These are phyloP conservation scores for Syritta pipiens DNA, from an alignment of 2,888 invertebrate genomes.

Conservation along the genomic window DNA sequence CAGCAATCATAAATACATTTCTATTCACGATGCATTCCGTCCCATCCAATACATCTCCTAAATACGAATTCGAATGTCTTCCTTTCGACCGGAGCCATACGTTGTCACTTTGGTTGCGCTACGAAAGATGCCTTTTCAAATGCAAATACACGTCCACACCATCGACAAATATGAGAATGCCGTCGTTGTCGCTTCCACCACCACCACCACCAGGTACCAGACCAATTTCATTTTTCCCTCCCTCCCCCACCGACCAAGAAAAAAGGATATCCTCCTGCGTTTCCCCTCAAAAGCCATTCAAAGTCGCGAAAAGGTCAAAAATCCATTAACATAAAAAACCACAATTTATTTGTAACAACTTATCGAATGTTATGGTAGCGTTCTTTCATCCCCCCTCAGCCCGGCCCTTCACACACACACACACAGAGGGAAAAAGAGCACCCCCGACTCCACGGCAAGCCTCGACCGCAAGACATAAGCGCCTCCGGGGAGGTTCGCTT, in stretches of 20 bases:
- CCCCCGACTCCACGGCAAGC: background rate
- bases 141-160: background rate
- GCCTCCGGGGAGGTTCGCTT: slow-evolving; percentile 40
- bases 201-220: slow-evolving; percentile 3
- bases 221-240: background rate
- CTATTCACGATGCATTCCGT: background rate
- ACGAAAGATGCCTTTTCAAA: background rate
- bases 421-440: too few relatives aligned
- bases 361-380: slow-evolving; percentile 57
- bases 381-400: background rate
- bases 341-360: slow-evolving; percentile 66
- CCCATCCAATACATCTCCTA: background rate
- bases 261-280: too few relatives aligned
- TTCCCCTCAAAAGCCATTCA: slow-evolving; percentile 42
- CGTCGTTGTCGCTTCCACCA: too few relatives aligned
- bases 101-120: background rate
- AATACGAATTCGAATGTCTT: background rate
- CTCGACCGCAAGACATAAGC: slow-evolving; percentile 29
- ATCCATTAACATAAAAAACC: slow-evolving; percentile 66
- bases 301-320: slow-evolving; percentile 66
- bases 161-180: background rate
- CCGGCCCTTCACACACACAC: too few relatives aligned
- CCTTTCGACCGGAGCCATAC: too few relatives aligned
- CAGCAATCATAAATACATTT: too few relatives aligned
- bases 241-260: too few relatives aligned